phyloP scores from a whole-genome alignment of 2,113 vertebrate genomes.

The Synodontis membranacea region DNA sequence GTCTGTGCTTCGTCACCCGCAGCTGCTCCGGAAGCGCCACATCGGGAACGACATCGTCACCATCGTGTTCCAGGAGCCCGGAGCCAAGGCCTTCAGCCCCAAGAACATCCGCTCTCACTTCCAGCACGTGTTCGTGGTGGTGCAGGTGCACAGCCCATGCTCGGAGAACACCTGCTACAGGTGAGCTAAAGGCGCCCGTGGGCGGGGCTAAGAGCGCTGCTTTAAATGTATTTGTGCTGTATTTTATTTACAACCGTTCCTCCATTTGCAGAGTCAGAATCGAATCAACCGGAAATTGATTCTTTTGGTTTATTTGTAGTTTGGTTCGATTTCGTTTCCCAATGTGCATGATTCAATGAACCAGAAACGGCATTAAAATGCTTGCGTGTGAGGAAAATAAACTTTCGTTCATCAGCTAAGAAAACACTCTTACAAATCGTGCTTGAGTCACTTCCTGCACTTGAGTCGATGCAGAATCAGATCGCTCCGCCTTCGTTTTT shows the following conservation, averaged over 20 bases:
- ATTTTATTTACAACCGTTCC: background rate
- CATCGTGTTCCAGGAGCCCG: constrained; percentile 97
- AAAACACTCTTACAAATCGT: too few relatives aligned
- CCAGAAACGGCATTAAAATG: too few relatives aligned
- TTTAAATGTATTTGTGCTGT: too few relatives aligned
- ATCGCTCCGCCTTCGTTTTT: background rate
- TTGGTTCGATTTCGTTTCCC: background rate
- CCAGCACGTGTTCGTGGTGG: constrained; percentile 95
- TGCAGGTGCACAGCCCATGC: constrained; percentile 85
- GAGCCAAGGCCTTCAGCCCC: constrained; percentile 93
- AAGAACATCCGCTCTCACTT: constrained; percentile 99
- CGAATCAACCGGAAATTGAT: background rate
- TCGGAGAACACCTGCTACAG: constrained; percentile 92
- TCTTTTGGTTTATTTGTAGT: background rate
- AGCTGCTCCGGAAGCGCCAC: constrained; percentile 93
- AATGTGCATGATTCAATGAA: background rate
- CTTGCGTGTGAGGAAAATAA: too few relatives aligned
- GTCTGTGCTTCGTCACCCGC: background rate
- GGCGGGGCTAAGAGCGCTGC: background rate
- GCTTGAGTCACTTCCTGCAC: background rate
- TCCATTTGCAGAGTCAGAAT: background rate
- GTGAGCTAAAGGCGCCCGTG: constrained; percentile 62
- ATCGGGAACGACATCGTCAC: constrained; percentile 98
- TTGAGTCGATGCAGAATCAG: background rate
- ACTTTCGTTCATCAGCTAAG: too few relatives aligned